Conservation (phyloP, 2,113 vertebrate species). For the Chrysemys picta region DNA sequence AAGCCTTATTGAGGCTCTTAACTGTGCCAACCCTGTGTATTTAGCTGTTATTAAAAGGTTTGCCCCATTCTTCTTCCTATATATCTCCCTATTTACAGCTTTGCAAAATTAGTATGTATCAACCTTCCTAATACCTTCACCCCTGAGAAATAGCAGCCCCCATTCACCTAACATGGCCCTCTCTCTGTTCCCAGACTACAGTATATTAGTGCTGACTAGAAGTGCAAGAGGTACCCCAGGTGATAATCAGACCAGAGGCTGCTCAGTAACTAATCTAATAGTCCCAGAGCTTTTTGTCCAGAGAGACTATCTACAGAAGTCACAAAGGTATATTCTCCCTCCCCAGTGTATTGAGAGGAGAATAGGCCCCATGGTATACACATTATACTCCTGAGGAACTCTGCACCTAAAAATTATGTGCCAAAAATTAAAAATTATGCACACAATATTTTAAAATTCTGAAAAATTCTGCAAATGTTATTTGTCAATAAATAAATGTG, state of each 20-base stretch:
- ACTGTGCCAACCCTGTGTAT: background rate
- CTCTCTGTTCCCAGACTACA: conserved; percentile 29
- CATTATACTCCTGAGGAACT: no score
- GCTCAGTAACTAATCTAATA: background rate
- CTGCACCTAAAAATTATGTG: no score
- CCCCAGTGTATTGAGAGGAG: background rate
- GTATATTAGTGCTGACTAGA: background rate
- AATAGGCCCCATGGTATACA: background rate
- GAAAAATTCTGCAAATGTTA: no score
- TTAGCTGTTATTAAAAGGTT: background rate
- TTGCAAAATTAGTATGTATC: background rate
- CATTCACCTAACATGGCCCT: conserved; percentile 42
- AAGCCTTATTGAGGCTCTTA: background rate
- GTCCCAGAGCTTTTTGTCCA: background rate
- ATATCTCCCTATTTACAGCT: background rate
- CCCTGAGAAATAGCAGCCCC: background rate
- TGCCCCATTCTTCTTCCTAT: background rate
- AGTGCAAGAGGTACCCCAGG: background rate
- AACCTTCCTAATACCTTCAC: background rate
- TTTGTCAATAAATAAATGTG: no score
- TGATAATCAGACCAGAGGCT: conserved; percentile 29
- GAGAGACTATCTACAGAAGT: background rate
- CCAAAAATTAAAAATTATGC: no score
- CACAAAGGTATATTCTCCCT: background rate
- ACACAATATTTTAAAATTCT: no score